Evolutionary conservation across 2,113 vertebrate genomes (phyloP).

Genomic region (Pheucticus melanocephalus): DNA sequence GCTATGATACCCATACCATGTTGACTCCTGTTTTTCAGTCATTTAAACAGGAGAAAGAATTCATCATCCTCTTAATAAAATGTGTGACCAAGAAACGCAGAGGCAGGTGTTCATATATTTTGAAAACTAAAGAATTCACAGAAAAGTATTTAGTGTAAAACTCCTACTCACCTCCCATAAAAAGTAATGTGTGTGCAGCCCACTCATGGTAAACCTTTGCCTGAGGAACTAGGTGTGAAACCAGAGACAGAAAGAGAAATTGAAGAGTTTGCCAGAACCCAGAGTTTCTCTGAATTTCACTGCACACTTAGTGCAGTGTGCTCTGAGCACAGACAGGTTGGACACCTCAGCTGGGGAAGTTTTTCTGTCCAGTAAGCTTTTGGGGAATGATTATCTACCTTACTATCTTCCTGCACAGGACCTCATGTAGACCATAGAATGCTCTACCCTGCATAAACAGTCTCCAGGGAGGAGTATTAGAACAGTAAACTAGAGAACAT

Average conservation of each 20-base stretch:
- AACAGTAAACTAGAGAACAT: neutral
- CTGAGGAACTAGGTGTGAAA: neutral
- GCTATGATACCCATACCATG: neutral
- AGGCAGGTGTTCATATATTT: constrained; percentile 6
- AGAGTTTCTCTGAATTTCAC: neutral
- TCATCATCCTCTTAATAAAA: neutral
- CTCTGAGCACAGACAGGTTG: neutral
- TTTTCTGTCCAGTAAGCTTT: neutral
- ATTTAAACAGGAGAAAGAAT: constrained; percentile 31
- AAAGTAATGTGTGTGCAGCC: neutral
- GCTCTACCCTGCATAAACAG: neutral
- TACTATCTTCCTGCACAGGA: neutral
- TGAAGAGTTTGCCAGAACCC: neutral
- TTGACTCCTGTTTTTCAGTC: constrained; percentile 3
- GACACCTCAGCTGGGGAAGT: neutral
- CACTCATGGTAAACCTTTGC: neutral
- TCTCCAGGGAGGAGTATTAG: neutral
- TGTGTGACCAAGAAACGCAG: neutral
- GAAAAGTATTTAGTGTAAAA: neutral
- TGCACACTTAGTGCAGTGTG: neutral
- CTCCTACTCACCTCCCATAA: neutral
- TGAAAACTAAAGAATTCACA: neutral
- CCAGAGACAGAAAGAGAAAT: neutral
- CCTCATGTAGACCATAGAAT: neutral
- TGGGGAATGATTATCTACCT: neutral